Evolutionary conservation across 2,888 invertebrate species (phyloP).

Genomic region (Hipparchia sbordonii): DNA sequence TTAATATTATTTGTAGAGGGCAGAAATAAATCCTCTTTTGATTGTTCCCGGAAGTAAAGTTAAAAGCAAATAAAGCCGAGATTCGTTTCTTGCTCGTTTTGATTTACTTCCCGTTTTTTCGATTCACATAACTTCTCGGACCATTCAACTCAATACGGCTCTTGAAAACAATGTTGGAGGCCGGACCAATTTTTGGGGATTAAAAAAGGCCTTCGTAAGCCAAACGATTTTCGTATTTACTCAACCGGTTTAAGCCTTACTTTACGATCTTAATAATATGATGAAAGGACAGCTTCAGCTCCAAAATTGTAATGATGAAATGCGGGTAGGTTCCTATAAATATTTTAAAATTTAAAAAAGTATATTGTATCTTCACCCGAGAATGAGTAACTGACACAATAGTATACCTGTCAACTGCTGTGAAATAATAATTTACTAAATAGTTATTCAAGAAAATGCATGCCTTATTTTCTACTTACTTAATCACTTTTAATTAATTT

Average conservation of each 20-base stretch:
- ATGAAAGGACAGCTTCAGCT: slow-evolving; percentile 1
- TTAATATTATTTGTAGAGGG: background rate
- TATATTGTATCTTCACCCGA: too few relatives aligned
- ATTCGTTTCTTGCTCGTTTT: slow-evolving; percentile 23
- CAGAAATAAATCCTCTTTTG: slow-evolving; percentile 37
- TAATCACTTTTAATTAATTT: background rate
- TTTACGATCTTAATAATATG: slow-evolving; percentile 32
- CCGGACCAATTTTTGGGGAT: slow-evolving; percentile 39
- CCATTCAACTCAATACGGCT: slow-evolving; percentile 61
- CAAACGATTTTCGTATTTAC: slow-evolving; percentile 29
- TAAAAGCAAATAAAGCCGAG: slow-evolving; percentile 29
- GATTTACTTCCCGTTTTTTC: slow-evolving; percentile 54
- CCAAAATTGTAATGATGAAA: background rate
- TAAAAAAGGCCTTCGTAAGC: slow-evolving; percentile 24
- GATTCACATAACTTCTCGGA: slow-evolving; percentile 61
- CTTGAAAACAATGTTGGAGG: slow-evolving; percentile 51
- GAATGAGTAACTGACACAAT: too few relatives aligned
- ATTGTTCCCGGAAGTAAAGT: slow-evolving; percentile 45
- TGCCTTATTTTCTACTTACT: too few relatives aligned
- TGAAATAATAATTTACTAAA: too few relatives aligned
- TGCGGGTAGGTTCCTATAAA: background rate
- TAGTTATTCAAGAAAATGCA: too few relatives aligned
- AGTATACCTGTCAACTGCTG: too few relatives aligned
- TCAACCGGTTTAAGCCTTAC: slow-evolving; percentile 39
- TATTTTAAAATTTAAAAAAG: background rate